These are phyloP conservation scores for Lepidostoma basale DNA, from an alignment of 1,140 invertebrate species.

Conservation along the genomic window DNA sequence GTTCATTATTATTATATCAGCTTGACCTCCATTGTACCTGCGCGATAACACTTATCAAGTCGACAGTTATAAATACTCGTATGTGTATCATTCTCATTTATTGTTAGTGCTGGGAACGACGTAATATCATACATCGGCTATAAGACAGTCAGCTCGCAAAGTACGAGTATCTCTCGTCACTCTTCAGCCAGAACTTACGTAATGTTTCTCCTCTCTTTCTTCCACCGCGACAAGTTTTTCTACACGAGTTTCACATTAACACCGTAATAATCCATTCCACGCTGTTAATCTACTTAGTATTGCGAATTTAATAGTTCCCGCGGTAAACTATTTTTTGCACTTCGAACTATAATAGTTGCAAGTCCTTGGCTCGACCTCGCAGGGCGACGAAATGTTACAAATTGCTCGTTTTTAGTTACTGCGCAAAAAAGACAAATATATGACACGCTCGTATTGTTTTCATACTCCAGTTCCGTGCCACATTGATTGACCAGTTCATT, in stretches of 20 bases:
- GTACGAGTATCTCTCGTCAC: too few relatives aligned
- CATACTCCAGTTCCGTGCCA: background rate
- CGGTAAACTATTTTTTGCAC: background rate
- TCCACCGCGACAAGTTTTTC: background rate
- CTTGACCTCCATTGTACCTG: too few relatives aligned
- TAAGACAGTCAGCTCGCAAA: too few relatives aligned
- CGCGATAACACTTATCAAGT: too few relatives aligned
- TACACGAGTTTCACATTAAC: slow-evolving; percentile 24
- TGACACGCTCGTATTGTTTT: too few relatives aligned
- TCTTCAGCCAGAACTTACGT: background rate
- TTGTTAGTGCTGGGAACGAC: too few relatives aligned
- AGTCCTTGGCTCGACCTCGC: slow-evolving; percentile 5
- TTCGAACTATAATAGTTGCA: background rate
- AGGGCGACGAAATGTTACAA: background rate
- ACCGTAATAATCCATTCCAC: slow-evolving; percentile 4
- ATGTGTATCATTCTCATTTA: too few relatives aligned
- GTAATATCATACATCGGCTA: too few relatives aligned
- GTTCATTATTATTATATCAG: too few relatives aligned
- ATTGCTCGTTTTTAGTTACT: too few relatives aligned
- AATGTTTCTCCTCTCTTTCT: background rate
- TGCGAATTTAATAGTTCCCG: background rate
- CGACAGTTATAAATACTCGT: too few relatives aligned
- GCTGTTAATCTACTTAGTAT: background rate
- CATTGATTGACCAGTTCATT: background rate
- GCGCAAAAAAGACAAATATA: too few relatives aligned